Evolutionary conservation across 2,888 invertebrate species (phyloP).

Genomic region (Axea sp.): DNA sequence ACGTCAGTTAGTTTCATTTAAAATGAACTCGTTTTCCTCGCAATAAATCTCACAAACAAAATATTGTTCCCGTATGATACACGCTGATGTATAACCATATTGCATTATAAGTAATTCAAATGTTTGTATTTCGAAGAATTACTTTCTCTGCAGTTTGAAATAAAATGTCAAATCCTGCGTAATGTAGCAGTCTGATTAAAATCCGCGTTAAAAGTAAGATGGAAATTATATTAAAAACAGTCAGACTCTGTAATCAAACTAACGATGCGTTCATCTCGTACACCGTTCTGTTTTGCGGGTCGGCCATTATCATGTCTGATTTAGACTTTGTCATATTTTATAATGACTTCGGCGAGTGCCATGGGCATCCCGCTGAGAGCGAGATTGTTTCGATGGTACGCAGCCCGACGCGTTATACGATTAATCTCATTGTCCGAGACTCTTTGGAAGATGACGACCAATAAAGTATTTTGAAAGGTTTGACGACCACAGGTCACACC

Average conservation of each 20-base stretch:
- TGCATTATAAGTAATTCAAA: too few relatives aligned
- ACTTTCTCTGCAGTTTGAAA: too few relatives aligned
- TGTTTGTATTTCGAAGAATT: too few relatives aligned
- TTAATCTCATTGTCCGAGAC: conserved; percentile 54
- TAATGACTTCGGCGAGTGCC: conserved; percentile 55
- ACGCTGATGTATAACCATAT: too few relatives aligned
- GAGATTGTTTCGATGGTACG: conserved; percentile 59
- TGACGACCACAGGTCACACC: conserved; percentile 48
- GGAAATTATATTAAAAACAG: conserved; percentile 40
- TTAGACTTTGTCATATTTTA: conserved; percentile 57
- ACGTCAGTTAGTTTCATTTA: too few relatives aligned
- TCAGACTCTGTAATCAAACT: conserved; percentile 32
- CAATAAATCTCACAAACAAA: too few relatives aligned
- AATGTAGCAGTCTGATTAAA: too few relatives aligned
- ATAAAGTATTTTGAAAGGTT: conserved; percentile 55
- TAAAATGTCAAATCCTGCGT: too few relatives aligned
- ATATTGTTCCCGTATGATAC: too few relatives aligned
- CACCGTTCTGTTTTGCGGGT: conserved; percentile 46
- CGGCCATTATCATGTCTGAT: conserved; percentile 54
- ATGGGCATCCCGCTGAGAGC: conserved; percentile 48
- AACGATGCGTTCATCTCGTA: conserved; percentile 49
- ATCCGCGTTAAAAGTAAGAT: conserved; percentile 25
- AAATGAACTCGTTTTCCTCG: too few relatives aligned
- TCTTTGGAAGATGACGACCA: conserved; percentile 51
- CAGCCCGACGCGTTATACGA: conserved; percentile 30